Base-by-base conservation (phyloP, 2,888 invertebrate genomes). In the Conchocele bisecta region DNA sequence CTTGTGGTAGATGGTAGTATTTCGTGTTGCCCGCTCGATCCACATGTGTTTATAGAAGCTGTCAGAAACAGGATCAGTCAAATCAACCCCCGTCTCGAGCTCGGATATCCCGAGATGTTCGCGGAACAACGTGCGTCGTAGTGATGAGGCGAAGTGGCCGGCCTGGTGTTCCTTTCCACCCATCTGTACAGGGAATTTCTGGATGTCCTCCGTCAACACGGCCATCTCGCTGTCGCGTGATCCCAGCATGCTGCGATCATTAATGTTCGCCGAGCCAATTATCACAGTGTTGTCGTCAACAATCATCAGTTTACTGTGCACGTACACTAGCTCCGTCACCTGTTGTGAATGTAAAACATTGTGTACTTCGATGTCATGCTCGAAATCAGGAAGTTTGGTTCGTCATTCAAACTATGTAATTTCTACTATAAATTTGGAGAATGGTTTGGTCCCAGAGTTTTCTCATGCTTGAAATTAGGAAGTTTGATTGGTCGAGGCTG, bases 221-320 rank as follows among this genome's bases (percentile, higher is more conserved):
- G 97, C 97, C 6, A 92, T 81, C 78, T 99, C 99, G 0, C 98
- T 98, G 89, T 99, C 99, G 78, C 99, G 93, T 72, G 95, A 96
- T 0, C 99, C 99, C 59, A 97, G 93, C 94, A 99, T 94, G 63
- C 98, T 98, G 57, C 99, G 93, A 90, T 99, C 99, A 89, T 99
- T 99, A 83, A 99, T 98, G 89, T 99, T 99, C 0, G 99, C 98
- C 5, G 98, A 98, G 20, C 99, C 99, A 86, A 98, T 98, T 75
- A 99, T 97, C 0, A 97, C 94, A 2, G 94, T 88, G 93, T 94
- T 94, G 91, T 99, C 99, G 89, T 99, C 99, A 0, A 96, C 96
- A 72, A 99, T 97, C 92, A 99, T 93, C 66, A 99, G 92, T 92
- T 99, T 99, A 66, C 98, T 98, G 92, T 99, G 99, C 15, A 99